Base-by-base conservation (phyloP, 2,797 vertebrate genomes). In the Mastacembelus armatus region DNA sequence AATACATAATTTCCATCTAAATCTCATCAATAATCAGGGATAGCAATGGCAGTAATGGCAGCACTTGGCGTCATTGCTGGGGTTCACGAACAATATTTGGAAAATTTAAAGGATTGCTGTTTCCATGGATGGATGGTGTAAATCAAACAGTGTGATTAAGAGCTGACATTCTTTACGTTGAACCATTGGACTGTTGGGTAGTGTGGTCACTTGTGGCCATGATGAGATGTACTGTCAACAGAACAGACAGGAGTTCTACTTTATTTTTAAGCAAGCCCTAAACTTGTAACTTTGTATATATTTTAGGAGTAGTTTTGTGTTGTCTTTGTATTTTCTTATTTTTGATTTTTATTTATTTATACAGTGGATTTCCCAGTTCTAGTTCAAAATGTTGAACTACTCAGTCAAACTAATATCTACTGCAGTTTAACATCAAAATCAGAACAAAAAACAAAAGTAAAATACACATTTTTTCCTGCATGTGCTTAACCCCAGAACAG, bases 11-110 rank as follows among this genome's bases (percentile, higher is more conserved):
- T 91, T 85, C 69, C 78, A 77, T 88, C 74, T 71, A 80, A 85
- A 80, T 76, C 68, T 76, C 59, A 70, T 88, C 77, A 87, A 91
- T 91, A 91, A 91, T 90, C 87, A 82, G 68, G 52, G 52, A 63
- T 36, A 39, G 70, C 19, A 10, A 40, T 64, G 45, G 58, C 39
- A 58, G 85, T 66, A 79, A 79, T 84, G 77, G n/a, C n/a, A n/a
- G n/a, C n/a, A n/a, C n/a, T n/a, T n/a, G 85, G 77, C 62, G 65
- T 80, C 75, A 76, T 85, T 76, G 57, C 68, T 50, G n/a, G 36
- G 40, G 68, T 84, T 84, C 74, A 81, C 64, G 65, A 78, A 77
- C 66, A 71, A 48, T 74, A 33, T 65, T 83, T 58, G 22, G 61
- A 50, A 80, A 80, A 80, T 40, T 35, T 66, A 42, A 78, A 51